Percentiles rank a stretch among this genome's conserved stretches.
Conservation (phyloP, 1,140 invertebrate genomes). For the Tigriopus japonicus region DNA sequence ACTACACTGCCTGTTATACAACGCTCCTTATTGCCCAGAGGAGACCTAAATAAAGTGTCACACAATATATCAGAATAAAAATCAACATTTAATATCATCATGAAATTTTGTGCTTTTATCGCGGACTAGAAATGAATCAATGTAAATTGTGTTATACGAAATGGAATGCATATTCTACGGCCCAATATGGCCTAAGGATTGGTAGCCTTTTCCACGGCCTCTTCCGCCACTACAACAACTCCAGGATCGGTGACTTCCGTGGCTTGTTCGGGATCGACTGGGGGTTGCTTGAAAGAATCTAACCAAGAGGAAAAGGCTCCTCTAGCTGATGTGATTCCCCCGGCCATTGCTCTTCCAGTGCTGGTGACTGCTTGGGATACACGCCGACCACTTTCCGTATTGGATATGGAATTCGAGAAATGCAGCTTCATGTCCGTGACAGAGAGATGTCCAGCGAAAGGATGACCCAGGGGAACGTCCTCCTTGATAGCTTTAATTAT, state of each 20-base stretch:
- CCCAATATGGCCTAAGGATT: too few relatives aligned
- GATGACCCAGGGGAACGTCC: slow-evolving; percentile 54
- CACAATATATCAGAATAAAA: too few relatives aligned
- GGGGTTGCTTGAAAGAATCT: neutral
- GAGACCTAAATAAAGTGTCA: neutral
- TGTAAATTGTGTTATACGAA: too few relatives aligned
- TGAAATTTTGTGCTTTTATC: too few relatives aligned
- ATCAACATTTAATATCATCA: too few relatives aligned
- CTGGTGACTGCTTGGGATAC: neutral
- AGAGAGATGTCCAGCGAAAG: slow-evolving; percentile 73
- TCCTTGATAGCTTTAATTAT: slow-evolving; percentile 42
- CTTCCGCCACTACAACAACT: too few relatives aligned
- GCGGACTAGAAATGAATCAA: too few relatives aligned
- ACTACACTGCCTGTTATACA: neutral
- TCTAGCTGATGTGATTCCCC: slow-evolving; percentile 1
- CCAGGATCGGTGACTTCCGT: neutral
- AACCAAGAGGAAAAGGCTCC: slow-evolving; percentile 4
- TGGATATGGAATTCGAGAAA: slow-evolving; percentile 41
- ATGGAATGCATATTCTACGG: too few relatives aligned
- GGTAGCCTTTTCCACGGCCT: too few relatives aligned
- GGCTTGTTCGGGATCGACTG: neutral
- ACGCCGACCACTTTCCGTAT: neutral
- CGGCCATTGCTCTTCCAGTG: slow-evolving; percentile 7
- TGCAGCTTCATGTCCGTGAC: slow-evolving; percentile 83
- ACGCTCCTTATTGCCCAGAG: neutral